Base-by-base conservation (phyloP, 2,888 invertebrate genomes). In the Hedychridium roseum region DNA sequence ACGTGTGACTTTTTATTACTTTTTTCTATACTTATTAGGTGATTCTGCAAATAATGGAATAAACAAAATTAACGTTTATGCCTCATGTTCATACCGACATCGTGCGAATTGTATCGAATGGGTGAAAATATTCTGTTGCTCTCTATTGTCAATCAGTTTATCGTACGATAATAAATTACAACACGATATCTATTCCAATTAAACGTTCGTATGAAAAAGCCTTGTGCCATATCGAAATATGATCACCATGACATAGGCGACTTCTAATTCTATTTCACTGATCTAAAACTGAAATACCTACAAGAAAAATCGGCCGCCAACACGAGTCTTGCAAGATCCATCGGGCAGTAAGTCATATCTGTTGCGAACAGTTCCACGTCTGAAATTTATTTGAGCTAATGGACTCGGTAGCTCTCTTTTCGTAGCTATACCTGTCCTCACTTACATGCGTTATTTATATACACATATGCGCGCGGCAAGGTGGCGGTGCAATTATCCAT, bases 391-490 rank as follows among this genome's bases (percentile, higher is more conserved):
- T 68, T 59, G 46, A 67, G 57, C 60, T 64, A 61, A 57, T 58
- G 54, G 61, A 68, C 56, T 61, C 37, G 43, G 38, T 58, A 55
- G 55, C 48, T 42, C n/a, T n/a, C n/a, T n/a, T n/a, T n/a, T 46
- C 36, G 54, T 53, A 59, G 35, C 54, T 56, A 60, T 56, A 43
- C 57, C 28, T 52, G 36, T 47, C 30, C 51, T 37, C 43, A 44
- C 50, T 54, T 61, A 49, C 59, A 55, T 59, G 48, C 43, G 31
- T 35, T 28, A 15, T 16, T 12, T 16, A 59, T 57, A 54, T 53
- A 59, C 66, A 66, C 48, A 63, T 66, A 57, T 57, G 54, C 66
- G 57, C 64, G 59, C 59, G 62, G 56, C 61, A 64, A 60, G 59
- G 50, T 65, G 51, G 57, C 51, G 36, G 63, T 62, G 66, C 58